Evolutionary conservation across 2,888 invertebrate species (phyloP).

Genomic region (Microctonus brassicae): DNA sequence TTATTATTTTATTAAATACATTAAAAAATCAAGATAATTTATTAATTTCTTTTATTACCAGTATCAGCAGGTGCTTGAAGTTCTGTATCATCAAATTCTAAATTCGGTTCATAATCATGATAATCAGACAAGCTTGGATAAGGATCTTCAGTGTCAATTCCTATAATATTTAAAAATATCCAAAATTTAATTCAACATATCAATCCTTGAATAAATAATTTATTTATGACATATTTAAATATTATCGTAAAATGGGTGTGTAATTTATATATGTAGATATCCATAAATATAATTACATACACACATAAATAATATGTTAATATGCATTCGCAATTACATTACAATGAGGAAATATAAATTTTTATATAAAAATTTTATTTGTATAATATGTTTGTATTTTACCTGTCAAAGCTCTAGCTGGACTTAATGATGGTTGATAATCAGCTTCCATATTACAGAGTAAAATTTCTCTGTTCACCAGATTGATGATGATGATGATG

Average conservation of each 20-base stretch:
- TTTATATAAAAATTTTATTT: background rate
- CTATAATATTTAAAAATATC: too few species aligned
- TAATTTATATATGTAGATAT: conserved; percentile 5
- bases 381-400: conserved; percentile 28
- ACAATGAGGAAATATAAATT: conserved; percentile 2
- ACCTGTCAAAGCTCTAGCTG: conserved; percentile 68
- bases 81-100: conserved; percentile 97
- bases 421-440: conserved; percentile 67
- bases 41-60: conserved; percentile 72
- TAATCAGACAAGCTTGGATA: conserved; percentile 91
- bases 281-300: conserved; percentile 13
- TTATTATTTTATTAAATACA: background rate
- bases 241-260: conserved; percentile 35
- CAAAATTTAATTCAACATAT: background rate
- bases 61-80: conserved; percentile 78
- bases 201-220: conserved; percentile 19
- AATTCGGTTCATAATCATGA: conserved; percentile 94
- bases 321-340: background rate
- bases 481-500: background rate
- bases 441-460: conserved; percentile 65
- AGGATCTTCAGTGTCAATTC: conserved; percentile 79
- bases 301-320: conserved; percentile 29
- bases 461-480: background rate
- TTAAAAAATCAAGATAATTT: background rate
- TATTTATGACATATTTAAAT: background rate